Percentiles rank a stretch among this genome's conserved stretches.
Evolutionary conservation across 1,140 invertebrate genomes (phyloP).

Genomic region (Drosophila ercepeae): DNA sequence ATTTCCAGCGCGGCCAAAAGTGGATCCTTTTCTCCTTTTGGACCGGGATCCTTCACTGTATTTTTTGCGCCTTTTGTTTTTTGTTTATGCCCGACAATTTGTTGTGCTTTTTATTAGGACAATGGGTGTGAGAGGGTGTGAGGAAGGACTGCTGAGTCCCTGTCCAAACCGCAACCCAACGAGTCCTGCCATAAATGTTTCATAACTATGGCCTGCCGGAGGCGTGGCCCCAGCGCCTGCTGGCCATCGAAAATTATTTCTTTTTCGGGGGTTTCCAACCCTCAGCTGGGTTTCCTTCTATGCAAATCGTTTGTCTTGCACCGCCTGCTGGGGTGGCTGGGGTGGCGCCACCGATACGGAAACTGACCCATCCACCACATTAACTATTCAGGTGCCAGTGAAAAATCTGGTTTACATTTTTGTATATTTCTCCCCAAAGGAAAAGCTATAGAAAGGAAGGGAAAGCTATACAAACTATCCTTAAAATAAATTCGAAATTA

Average conservation of each 20-base stretch:
- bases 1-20: conserved; percentile 29
- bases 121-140: conserved; percentile 10
- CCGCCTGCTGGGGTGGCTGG: conserved; percentile 21
- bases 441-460: not conserved
- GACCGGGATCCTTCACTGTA: conserved; percentile 1
- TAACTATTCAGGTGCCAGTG: conserved; percentile 15
- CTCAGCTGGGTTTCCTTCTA: not conserved
- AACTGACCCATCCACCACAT: conserved; percentile 26
- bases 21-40: conserved; percentile 16
- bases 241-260: conserved; percentile 56
- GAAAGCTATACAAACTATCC: too few species aligned
- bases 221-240: conserved; percentile 17
- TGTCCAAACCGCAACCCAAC: too few species aligned
- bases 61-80: conserved; percentile 16
- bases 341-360: not conserved
- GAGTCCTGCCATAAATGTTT: conserved; percentile 65
- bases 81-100: conserved; percentile 66
- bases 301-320: conserved; percentile 52
- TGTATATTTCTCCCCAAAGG: conserved; percentile 1
- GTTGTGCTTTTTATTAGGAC: conserved; percentile 75
- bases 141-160: not conserved
- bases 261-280: too few species aligned
- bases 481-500: too few species aligned
- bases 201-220: conserved; percentile 59
- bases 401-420: not conserved